phyloP scores from a whole-genome alignment of 2,113 vertebrate genomes.

The Cavia aperea region DNA sequence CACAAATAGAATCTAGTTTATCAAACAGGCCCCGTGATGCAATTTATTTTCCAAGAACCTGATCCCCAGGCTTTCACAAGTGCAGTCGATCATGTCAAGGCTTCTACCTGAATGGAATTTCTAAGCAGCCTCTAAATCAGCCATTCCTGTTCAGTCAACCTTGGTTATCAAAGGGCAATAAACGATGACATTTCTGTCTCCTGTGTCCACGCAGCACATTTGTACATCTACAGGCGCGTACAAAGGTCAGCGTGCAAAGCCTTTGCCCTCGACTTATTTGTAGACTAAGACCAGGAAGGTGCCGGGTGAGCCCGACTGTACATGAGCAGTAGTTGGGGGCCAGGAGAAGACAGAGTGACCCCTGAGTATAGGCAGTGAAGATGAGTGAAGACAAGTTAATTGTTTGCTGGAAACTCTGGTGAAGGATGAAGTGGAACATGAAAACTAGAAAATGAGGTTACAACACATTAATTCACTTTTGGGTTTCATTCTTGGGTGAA shows the following conservation, averaged over 20 bases:
- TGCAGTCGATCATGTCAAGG: neutral
- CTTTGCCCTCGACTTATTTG: neutral
- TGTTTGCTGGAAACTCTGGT: constrained; percentile 3
- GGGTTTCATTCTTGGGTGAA: neutral
- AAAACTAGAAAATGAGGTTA: neutral
- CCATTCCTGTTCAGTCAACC: neutral
- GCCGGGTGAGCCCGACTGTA: neutral
- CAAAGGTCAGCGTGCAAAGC: neutral
- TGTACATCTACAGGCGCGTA: neutral
- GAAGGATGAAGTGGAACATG: neutral
- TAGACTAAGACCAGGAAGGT: neutral
- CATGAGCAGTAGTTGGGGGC: neutral
- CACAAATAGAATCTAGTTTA: neutral
- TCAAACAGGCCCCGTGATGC: neutral
- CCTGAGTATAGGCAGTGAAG: neutral
- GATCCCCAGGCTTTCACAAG: neutral
- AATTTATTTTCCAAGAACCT: neutral
- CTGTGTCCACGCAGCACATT: neutral
- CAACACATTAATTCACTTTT: neutral
- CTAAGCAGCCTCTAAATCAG: neutral
- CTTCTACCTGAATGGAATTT: neutral
- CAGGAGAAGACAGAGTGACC: neutral
- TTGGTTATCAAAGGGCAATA: neutral
- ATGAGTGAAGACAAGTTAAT: neutral
- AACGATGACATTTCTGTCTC: neutral